Base-by-base conservation (phyloP, 2,888 invertebrate species). In the Diarsia brunnea region DNA sequence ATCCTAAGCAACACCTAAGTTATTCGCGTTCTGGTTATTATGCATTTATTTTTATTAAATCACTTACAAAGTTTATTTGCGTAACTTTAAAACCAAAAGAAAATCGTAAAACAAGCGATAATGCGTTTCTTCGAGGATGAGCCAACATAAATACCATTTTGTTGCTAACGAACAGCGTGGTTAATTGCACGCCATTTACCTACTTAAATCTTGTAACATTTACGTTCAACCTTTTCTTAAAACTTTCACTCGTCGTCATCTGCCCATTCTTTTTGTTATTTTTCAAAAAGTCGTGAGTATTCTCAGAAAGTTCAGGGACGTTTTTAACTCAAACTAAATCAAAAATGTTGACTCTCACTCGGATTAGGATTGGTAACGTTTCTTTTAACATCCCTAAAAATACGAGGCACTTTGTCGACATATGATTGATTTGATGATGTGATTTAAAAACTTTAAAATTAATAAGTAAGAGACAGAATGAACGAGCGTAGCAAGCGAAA, bases 121-220 rank as follows among this genome's bases (percentile, higher is more conserved):
- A 78, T 38, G 69, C 69, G 64, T 78, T 63, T 73, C 64, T 73
- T 53, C 70, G 70, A 81, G 60, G 74, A 79, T 81, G 72, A 79
- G 71, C 79, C 69, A 78, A 83, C 79, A 38, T 71, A 79, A 71
- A 84, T 74, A 82, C 69, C 71, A 69, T 78, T 81, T 74, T 79
- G 65, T 75, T 78, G 43, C 60, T 69, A 61, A 73, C 69, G 64
- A 81, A 78, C 43, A 73, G 72, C 81, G 81, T 84, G 71, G 82
- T 84, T 79, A 81, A 87, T 88, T 82, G 80, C 71, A 73, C 53
- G 83, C 79, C 72, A 84, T 86, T 86, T 84, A 88, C 80, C 82
- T 88, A 84, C 87, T 79, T 85, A 77, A 74, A 78, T 82, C 80
- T 86, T 87, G 80, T 75, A 87, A 87, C 80, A 81, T 85, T 87